These are phyloP conservation scores for Pseudococcus longispinus DNA, from an alignment of 2,888 invertebrate species.

Conservation along the genomic window DNA sequence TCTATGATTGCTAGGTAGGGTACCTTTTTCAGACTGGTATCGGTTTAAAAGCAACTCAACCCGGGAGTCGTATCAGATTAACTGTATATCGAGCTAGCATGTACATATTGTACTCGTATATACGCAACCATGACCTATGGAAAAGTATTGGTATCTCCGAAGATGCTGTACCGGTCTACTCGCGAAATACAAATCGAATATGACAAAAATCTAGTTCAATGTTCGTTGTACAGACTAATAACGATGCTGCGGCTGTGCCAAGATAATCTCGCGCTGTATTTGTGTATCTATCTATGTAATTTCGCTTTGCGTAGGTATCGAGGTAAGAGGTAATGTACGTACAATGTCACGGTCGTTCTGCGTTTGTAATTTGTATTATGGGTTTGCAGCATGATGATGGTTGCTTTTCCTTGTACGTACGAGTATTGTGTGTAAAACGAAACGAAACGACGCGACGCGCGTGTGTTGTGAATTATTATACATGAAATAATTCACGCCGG, in stretches of 20 bases:
- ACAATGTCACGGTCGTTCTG: constrained; percentile 43
- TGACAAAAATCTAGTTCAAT: constrained; percentile 25
- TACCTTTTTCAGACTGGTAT: not conserved
- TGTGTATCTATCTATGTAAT: too few species aligned
- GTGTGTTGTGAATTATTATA: constrained; percentile 12
- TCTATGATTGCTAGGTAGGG: too few species aligned
- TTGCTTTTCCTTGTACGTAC: not conserved
- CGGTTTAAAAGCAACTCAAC: not conserved
- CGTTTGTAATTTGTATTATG: constrained; percentile 6
- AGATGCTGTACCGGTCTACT: not conserved
- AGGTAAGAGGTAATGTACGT: not conserved
- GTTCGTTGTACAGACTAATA: not conserved
- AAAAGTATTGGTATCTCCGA: not conserved
- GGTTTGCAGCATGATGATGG: not conserved
- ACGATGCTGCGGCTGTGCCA: not conserved
- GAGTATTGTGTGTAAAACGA: not conserved
- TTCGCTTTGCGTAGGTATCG: not conserved
- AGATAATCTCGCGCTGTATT: not conserved
- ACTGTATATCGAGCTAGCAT: not conserved
- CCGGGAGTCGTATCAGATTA: not conserved
- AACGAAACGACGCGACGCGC: not conserved
- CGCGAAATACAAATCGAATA: not conserved
- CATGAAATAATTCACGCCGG: constrained; percentile 5
- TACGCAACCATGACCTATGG: constrained; percentile 33
- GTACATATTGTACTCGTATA: not conserved